phyloP scores from a whole-genome alignment of 2,113 vertebrate genomes.

The Trogon melanurus region DNA sequence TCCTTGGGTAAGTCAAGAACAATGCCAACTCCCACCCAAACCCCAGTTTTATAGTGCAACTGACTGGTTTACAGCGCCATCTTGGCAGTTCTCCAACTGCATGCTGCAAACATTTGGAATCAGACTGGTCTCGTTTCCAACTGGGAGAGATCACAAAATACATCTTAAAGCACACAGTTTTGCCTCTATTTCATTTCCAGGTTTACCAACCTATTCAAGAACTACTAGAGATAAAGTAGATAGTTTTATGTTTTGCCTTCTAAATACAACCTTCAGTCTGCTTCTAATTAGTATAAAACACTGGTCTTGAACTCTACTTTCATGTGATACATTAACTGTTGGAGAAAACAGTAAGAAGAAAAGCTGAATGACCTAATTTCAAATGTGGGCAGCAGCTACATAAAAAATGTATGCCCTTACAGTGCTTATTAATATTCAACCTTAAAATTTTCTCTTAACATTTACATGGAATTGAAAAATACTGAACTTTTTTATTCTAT shows the following conservation, averaged over 20 bases:
- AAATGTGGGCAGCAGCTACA: constrained; percentile 38
- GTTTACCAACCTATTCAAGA: not conserved
- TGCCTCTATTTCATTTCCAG: not conserved
- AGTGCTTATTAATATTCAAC: constrained; percentile 41
- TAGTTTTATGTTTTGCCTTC: not conserved
- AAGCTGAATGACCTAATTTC: constrained; percentile 58
- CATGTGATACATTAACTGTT: not conserved
- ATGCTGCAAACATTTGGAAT: not conserved
- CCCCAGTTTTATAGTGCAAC: not conserved
- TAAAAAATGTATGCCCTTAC: constrained; percentile 61
- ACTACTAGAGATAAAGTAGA: not conserved
- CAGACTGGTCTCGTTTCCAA: constrained; percentile 3
- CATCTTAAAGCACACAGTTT: not conserved
- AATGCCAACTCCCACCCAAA: not conserved
- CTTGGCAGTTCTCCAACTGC: not conserved
- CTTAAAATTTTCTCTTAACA: not conserved
- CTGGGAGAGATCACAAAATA: not conserved
- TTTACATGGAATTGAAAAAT: not conserved
- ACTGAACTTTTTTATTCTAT: not conserved
- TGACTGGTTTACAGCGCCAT: not conserved
- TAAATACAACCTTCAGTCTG: not conserved
- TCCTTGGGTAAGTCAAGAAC: not conserved
- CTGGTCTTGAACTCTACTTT: constrained; percentile 6
- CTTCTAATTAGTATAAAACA: constrained; percentile 2
- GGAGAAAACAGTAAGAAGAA: constrained; percentile 19